These are phyloP conservation scores for Monopterus albus DNA, from an alignment of 2,113 vertebrate genomes.

Conservation along the genomic window DNA sequence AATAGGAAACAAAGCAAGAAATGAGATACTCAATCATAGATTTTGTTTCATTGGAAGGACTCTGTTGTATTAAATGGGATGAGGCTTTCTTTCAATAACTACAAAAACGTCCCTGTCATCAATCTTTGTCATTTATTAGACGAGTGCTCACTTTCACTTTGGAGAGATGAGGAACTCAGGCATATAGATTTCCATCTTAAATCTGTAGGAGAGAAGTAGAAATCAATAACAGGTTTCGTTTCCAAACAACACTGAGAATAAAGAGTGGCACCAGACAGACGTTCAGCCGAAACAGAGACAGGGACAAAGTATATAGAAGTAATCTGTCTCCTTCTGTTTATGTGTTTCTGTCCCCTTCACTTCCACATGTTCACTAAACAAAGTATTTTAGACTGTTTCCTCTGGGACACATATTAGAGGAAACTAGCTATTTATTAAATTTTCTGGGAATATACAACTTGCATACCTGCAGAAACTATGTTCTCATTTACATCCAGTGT, in stretches of 20 bases:
- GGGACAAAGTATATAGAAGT: slow-evolving; percentile 33
- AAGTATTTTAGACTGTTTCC: slow-evolving; percentile 11
- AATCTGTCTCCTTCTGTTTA: slow-evolving; percentile 47
- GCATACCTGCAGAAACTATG: neutral
- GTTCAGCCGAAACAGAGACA: slow-evolving; percentile 41
- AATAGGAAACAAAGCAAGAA: slow-evolving; percentile 47
- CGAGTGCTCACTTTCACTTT: slow-evolving; percentile 61
- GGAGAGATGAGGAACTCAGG: slow-evolving; percentile 67
- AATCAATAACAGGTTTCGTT: slow-evolving; percentile 72
- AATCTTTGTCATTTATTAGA: slow-evolving; percentile 72
- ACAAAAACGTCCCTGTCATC: slow-evolving; percentile 65
- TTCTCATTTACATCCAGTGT: neutral
- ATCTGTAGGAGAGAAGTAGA: slow-evolving; percentile 67
- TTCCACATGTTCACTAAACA: slow-evolving; percentile 33
- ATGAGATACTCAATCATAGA: slow-evolving; percentile 52
- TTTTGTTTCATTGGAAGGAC: slow-evolving; percentile 68
- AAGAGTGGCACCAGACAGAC: slow-evolving; percentile 58
- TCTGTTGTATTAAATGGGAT: slow-evolving; percentile 64
- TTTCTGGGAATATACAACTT: slow-evolving; percentile 5
- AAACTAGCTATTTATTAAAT: slow-evolving; percentile 27
- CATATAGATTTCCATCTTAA: slow-evolving; percentile 76
- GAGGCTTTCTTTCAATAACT: slow-evolving; percentile 71
- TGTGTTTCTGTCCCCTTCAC: slow-evolving; percentile 31
- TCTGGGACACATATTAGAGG: neutral
- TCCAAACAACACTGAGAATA: slow-evolving; percentile 58